Evolutionary conservation across 2,888 invertebrate species (phyloP).

Genomic region (Lithosia quadra): DNA sequence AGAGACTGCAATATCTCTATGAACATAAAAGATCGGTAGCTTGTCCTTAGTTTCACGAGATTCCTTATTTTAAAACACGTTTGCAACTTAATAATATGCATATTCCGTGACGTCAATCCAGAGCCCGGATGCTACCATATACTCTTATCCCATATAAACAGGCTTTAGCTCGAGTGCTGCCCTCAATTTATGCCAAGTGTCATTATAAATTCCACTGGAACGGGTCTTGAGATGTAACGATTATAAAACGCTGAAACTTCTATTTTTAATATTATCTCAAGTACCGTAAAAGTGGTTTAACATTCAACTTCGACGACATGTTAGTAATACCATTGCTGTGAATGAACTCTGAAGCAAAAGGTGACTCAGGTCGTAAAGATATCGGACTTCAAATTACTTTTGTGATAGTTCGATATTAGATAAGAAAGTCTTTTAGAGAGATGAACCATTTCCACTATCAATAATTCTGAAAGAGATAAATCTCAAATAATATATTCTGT

Average conservation of each 20-base stretch:
- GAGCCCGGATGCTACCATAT: slow-evolving; percentile 25
- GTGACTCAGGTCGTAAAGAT: slow-evolving; percentile 44
- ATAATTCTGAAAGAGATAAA: not conserved
- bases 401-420: slow-evolving; percentile 24
- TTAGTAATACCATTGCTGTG: slow-evolving; percentile 31
- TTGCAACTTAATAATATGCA: slow-evolving; percentile 38
- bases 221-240: slow-evolving; percentile 59
- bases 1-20: not conserved
- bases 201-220: slow-evolving; percentile 70
- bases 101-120: slow-evolving; percentile 25
- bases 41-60: slow-evolving; percentile 1
- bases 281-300: slow-evolving; percentile 43
- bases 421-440: slow-evolving; percentile 5
- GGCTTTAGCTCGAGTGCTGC: slow-evolving; percentile 44
- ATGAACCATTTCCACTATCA: slow-evolving; percentile 4
- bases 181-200: slow-evolving; percentile 73
- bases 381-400: slow-evolving; percentile 34
- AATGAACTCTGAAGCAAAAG: slow-evolving; percentile 44
- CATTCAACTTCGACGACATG: slow-evolving; percentile 43
- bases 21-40: not conserved
- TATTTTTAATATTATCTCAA: slow-evolving; percentile 57
- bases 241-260: slow-evolving; percentile 67
- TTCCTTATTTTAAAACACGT: slow-evolving; percentile 28
- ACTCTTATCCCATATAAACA: slow-evolving; percentile 45
- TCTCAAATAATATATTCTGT: not conserved